Base-by-base conservation (phyloP, 2,797 vertebrate genomes). In the Geotrypetes seraphini region DNA sequence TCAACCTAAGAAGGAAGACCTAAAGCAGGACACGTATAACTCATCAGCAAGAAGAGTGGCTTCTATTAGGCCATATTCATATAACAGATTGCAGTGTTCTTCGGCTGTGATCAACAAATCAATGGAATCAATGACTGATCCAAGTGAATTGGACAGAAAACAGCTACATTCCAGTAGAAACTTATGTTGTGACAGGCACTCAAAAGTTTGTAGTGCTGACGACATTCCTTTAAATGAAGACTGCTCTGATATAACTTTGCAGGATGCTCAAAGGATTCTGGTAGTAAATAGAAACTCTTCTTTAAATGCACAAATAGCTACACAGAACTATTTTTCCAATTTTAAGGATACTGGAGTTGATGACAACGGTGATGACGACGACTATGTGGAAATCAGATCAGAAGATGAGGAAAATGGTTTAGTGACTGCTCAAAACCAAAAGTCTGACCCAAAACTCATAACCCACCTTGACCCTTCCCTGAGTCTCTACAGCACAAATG, bases 371-470 rank as follows among this genome's bases (percentile, higher is more conserved):
- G 89, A 93, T 7, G 91, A 94, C 1, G 94, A 97, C 3, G 95
- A 99, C 65, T 99, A 99, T 3, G 96, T 96, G 5, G 96, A 99
- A 70, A 97, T 99, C 45, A 92, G 90, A 55, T 97, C 94, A 0
- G 95, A 97, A 58, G 92, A 96, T 16, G 95, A 97, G 11, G 90
- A 85, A 22, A 74, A 56, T 7, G 75, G 71, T 16, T 10, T 57
- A 22, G 71, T 76, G 34, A 25, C 27, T 3, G 43, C 47, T 32
- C 60, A 39, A 9, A 50, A 26, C 30, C 53, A 27, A 7, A 67
- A 60, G 33, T 36, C 7, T 1, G 57, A 71, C 51, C 27, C 55
- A 14, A 58, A 60, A 43, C 22, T 37, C 30, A 10, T 1, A 27
- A 16, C 31, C 12, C 50, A 27, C 0, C 3, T 44, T 4, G 53